Percentiles rank a stretch among this genome's conserved stretches.
Conservation (phyloP, 2,797 vertebrate genomes). For the Setipinna tenuifilis region DNA sequence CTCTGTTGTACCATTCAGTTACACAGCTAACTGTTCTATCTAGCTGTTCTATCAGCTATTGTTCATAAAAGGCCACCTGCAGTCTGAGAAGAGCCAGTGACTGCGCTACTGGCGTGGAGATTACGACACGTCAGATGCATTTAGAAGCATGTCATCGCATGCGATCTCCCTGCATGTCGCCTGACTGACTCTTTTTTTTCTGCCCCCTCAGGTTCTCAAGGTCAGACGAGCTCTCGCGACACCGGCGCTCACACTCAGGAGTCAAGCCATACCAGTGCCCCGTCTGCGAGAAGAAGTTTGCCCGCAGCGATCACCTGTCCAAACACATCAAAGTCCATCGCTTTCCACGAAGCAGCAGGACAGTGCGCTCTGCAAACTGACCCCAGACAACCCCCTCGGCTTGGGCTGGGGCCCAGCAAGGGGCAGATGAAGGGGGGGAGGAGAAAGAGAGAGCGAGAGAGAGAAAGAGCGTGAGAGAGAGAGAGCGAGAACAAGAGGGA, state of each 20-base stretch:
- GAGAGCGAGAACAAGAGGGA: not conserved
- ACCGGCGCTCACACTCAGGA: conserved; percentile 92
- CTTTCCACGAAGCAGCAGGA: conserved; percentile 90
- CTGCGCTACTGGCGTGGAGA: not conserved
- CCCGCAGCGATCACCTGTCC: conserved; percentile 95
- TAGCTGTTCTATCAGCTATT: too few species aligned
- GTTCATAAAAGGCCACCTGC: not conserved
- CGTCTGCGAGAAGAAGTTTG: conserved; percentile 94
- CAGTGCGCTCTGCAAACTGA: conserved; percentile 85
- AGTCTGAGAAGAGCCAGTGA: not conserved
- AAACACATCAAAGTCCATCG: conserved; percentile 97
- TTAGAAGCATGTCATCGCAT: not conserved
- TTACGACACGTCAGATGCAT: not conserved
- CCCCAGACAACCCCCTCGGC: conserved; percentile 58
- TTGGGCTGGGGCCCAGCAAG: conserved; percentile 18
- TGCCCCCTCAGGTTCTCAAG: conserved; percentile 84
- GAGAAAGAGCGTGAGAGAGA: conserved; percentile 25
- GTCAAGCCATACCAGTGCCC: conserved; percentile 96
- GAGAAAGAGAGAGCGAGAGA: conserved; percentile 31
- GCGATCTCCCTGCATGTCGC: not conserved
- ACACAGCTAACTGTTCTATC: too few species aligned
- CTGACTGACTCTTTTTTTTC: not conserved
- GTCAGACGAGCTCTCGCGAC: conserved; percentile 91
- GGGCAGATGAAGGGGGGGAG: not conserved
- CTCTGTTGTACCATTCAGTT: too few species aligned